Base-by-base conservation (phyloP, 2,888 invertebrate species). In the Acanthosepion pharaonis region DNA sequence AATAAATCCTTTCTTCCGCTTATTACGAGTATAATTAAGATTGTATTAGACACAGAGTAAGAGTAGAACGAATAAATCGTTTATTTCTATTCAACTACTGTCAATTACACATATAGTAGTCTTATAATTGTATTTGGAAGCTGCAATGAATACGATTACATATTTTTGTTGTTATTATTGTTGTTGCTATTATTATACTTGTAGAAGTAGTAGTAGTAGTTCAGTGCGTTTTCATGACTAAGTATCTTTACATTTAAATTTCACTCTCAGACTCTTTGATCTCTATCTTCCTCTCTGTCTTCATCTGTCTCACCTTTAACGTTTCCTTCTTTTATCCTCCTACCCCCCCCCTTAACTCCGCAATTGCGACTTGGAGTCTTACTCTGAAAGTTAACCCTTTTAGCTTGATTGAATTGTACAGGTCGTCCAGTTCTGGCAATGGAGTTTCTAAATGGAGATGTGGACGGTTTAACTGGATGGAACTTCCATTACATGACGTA, bases 331-430 rank as follows among this genome's bases (percentile, higher is more conserved):
- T 25, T 28, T 78, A 6, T 78, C 9, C 28, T 78, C 8, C 28
- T n/a, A n/a, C 5, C 11, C 8, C 11, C 5, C 0, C 9, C n/a
- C n/a, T 33, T 33, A 3, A 1, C 78, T 0, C 28, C 78, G 25
- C n/a, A 11, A 28, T 78, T 9, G 28, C 28, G n/a, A 25, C 9
- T 28, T 11, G 78, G 78, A 78, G 78, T n/a, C 78, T 78, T 78
- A n/a, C n/a, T n/a, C 33, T 78, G 9, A 78, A n/a, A 78, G n/a
- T 78, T 78, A 78, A 78, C 78, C 78, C 78, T 78, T 78, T 78
- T 78, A 78, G n/a, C 78, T 78, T 78, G 78, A 78, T 78, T 78
- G 78, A 33, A 78, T 78, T 78, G 78, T n/a, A n/a, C 78, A 78
- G 78, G 78, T 78, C 78, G 78, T 33, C 78, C 2, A 78, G n/a